These are phyloP conservation scores for Drosophila atroscutellata DNA, from an alignment of 2,888 invertebrate genomes.

Conservation along the genomic window DNA sequence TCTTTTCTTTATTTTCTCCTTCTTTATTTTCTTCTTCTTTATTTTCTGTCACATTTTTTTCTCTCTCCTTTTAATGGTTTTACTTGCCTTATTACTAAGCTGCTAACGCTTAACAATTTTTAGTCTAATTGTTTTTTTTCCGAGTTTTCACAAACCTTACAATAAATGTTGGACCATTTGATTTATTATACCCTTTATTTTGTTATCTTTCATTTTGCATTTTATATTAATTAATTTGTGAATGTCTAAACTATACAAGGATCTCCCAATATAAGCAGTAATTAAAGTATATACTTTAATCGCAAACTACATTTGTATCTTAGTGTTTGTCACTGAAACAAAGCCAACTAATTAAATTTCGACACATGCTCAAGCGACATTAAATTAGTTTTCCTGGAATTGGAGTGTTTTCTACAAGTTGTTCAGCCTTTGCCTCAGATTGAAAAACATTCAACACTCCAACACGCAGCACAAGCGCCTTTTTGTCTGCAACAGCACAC, in stretches of 20 bases:
- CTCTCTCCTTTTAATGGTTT: neutral
- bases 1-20: neutral
- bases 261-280: neutral
- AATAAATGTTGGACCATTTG: no score
- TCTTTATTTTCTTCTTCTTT: neutral
- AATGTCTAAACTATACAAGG: neutral
- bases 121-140: neutral
- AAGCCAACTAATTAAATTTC: constrained; percentile 6
- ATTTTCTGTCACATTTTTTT: neutral
- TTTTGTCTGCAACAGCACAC: constrained; percentile 7
- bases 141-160: neutral
- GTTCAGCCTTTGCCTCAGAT: neutral
- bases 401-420: neutral
- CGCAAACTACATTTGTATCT: neutral
- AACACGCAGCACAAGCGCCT: neutral
- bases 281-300: neutral
- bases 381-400: constrained; percentile 6
- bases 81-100: neutral
- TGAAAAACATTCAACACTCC: constrained; percentile 9
- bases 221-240: neutral
- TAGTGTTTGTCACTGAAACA: neutral
- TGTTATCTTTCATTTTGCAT: neutral
- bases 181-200: no score
- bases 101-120: neutral
- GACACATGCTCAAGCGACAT: neutral